Evolutionary conservation across 2,113 vertebrate species (phyloP).

Genomic region (Ahaetulla prasina): DNA sequence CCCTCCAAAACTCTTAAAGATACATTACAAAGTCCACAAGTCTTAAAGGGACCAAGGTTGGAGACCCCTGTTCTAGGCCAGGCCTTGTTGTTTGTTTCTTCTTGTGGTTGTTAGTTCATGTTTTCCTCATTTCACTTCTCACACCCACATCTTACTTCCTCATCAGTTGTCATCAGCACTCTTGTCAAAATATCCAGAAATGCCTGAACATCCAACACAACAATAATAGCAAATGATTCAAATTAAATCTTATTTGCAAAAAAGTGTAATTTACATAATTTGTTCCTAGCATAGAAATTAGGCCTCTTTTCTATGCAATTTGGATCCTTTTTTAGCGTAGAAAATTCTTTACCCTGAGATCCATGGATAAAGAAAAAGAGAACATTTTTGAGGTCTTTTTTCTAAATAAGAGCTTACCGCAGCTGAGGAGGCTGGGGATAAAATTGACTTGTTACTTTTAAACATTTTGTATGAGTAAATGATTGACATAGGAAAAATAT

Average conservation of each 20-base stretch:
- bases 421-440: neutral
- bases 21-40: no score
- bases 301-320: neutral
- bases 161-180: neutral
- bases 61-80: neutral
- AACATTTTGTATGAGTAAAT: neutral
- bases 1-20: no score
- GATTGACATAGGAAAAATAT: neutral
- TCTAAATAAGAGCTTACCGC: neutral
- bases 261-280: constrained; percentile 21
- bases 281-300: constrained; percentile 7
- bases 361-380: neutral
- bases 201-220: neutral
- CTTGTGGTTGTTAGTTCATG: neutral
- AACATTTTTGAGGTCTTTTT: neutral
- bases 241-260: constrained; percentile 12
- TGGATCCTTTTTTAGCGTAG: constrained; percentile 5
- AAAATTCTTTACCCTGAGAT: neutral
- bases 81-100: neutral
- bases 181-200: constrained; percentile 21
- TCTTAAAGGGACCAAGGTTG: no score
- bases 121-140: neutral
- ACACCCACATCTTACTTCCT: neutral
- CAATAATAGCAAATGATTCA: constrained; percentile 16
- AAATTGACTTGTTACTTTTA: neutral